Evolutionary conservation across 2,888 invertebrate species (phyloP), one percentile per base, ranked within the genome.

Genomic region (Pecten maximus): DNA sequence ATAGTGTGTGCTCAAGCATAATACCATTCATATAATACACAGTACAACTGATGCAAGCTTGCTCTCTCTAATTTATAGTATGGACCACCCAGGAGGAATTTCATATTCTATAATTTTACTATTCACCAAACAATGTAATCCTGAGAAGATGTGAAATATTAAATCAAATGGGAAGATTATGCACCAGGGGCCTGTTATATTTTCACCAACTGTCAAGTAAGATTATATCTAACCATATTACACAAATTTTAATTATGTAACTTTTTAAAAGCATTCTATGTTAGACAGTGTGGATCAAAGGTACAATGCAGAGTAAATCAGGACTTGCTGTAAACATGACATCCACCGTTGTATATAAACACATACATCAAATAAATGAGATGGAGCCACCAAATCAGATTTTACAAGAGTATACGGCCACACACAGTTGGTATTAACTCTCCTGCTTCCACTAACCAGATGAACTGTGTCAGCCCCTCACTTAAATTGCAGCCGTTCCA

Each of bases 61-160:
- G 35, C 28, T 35, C 74, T 74, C n/a, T 74, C n/a, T 60, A 74
- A 74, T 74, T 74, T 74, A 74, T 74, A 74, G 74, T 8, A 28
- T 10, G 74, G 74, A 74, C 74, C 74, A 74, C 74, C 74, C 74
- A 74, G 2, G 10, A 74, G 16, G 35, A 74, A 74, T 74, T 74
- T 74, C 74, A 74, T 35, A 74, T 74, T 74, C 74, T 74, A 74
- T 74, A 35, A 74, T 74, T 74, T 74, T 35, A 74, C 74, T 35
- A 74, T 74, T 74, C 74, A 74, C 74, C 74, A 74, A 74, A 74
- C 74, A 74, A 74, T 74, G 74, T 74, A 74, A 74, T 74, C 74
- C 74, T 12, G 74, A 74, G 74, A 74, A 74, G 74, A 74, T 74
- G 74, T 74, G 74, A 74, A 74, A 74, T 74, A 74, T 74, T 74